Base-by-base conservation (phyloP, 1,140 invertebrate species). In the Anthonomus grandis region DNA sequence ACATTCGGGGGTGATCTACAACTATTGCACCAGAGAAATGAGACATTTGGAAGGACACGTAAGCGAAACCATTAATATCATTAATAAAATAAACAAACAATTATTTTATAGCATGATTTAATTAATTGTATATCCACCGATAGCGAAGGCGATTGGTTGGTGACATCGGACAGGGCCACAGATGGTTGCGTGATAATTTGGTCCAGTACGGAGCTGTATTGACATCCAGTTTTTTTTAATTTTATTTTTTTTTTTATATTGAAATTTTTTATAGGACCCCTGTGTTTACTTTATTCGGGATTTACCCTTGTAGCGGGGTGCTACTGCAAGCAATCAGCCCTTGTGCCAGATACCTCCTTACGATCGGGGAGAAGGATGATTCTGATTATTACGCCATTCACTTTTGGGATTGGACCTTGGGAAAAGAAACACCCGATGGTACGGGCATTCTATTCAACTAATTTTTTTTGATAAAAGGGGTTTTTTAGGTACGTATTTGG, bases 11-110 rank as follows among this genome's bases (percentile, higher is more conserved):
- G 71, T 82, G 2, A 53, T 83, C 0, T 83, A 80, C 61, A 71
- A 83, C 66, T 81, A 79, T 68, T 68, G 62, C 2, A 67, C 65
- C 0, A 76, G 76, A 39, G 66, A 75, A 24, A 79, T 80, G 74
- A 69, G 71, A 49, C 75, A 78, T 61, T 67, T 84, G 17, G 76
- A 80, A 59, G 80, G 80, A 27, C 82, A 84, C 63, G 82, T 84
- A 62, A 72, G 76, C 56, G 36, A 8, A 39, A 59, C 22, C 37
- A 15, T 56, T 46, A 17, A 5, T 55, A n/a, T 44, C 15, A 48
- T 42, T 36, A 36, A 6, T 13, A 4, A 21, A 25, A 23, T 57
- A 27, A 1, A 4, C 21, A 47, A 27, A 21, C 31, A 44, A n/a
- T 39, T 46, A 4, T n/a, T 46, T 31, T 31, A 59, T 17, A 41